These are phyloP conservation scores for Psettodes erumei DNA, from an alignment of 2,113 vertebrate species.

Conservation along the genomic window DNA sequence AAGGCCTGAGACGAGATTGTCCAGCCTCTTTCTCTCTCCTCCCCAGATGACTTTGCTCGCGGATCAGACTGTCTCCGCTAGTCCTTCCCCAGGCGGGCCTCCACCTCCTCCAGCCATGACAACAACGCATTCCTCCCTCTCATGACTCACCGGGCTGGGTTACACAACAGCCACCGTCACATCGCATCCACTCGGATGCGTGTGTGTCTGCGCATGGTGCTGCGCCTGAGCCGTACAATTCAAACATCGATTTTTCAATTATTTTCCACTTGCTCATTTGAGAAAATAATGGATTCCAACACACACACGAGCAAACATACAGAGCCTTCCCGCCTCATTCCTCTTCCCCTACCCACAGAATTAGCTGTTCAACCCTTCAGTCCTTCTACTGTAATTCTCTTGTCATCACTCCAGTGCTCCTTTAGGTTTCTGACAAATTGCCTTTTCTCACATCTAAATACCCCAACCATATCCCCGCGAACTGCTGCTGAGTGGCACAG, in stretches of 20 bases:
- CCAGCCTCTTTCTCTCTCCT: conserved; percentile 43
- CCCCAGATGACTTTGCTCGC: conserved; percentile 65
- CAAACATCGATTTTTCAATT: conserved; percentile 61
- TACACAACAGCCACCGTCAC: conserved; percentile 75
- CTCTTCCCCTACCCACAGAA: conserved; percentile 30
- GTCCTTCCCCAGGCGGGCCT: conserved; percentile 52
- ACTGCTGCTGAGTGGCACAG: conserved; percentile 25
- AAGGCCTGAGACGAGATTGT: conserved; percentile 59
- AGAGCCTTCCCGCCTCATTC: conserved; percentile 13
- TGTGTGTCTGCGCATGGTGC: conserved; percentile 37
- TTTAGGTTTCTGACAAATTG: conserved; percentile 62
- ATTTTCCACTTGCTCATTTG: conserved; percentile 42
- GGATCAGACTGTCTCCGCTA: conserved; percentile 49
- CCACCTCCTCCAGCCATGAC: conserved; percentile 54
- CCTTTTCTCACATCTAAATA: conserved; percentile 58
- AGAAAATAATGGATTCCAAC: conserved; percentile 39
- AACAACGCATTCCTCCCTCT: conserved; percentile 63
- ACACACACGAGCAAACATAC: conserved; percentile 19
- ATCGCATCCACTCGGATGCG: conserved; percentile 46
- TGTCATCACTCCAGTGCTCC: conserved; percentile 57
- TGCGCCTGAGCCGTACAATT: conserved; percentile 28
- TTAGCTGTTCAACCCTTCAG: conserved; percentile 42
- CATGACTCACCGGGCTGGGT: conserved; percentile 74
- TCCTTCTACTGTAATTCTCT: conserved; percentile 48
- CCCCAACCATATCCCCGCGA: conserved; percentile 20